These are phyloP conservation scores for Nomada lathburiana DNA, from an alignment of 2,888 invertebrate species.

Conservation along the genomic window DNA sequence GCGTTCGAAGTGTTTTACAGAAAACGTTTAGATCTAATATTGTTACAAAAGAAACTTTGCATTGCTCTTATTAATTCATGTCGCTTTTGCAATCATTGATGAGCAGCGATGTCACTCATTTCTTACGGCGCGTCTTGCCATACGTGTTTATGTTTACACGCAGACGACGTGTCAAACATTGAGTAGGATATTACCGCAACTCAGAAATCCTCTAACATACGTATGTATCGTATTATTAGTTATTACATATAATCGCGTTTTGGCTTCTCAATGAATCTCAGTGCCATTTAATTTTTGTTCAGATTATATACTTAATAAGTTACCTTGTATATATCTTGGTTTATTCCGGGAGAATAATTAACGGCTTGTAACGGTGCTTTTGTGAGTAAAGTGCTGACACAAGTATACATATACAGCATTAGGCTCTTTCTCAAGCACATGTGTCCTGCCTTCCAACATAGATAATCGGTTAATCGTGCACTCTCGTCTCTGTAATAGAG, in stretches of 20 bases:
- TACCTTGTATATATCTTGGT: too few relatives aligned
- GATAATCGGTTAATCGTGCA: background rate
- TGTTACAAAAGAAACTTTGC: background rate
- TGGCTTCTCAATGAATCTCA: background rate
- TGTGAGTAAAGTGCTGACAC: slow-evolving; percentile 5
- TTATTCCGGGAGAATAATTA: slow-evolving; percentile 24
- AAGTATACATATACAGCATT: slow-evolving; percentile 9
- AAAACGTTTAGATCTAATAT: background rate
- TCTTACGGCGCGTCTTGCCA: background rate
- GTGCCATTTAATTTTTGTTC: too few relatives aligned
- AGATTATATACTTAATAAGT: too few relatives aligned
- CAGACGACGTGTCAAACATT: background rate
- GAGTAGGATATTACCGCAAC: background rate
- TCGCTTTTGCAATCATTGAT: background rate
- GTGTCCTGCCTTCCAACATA: background rate
- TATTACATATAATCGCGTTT: background rate
- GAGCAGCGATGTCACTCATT: background rate
- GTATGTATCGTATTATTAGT: background rate
- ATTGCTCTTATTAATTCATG: background rate
- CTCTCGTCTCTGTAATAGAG: background rate
- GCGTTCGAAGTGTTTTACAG: background rate
- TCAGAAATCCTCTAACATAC: slow-evolving; percentile 16
- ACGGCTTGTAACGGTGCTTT: slow-evolving; percentile 15
- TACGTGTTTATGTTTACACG: slow-evolving; percentile 33
- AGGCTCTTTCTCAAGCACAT: background rate